phyloP scores from a whole-genome alignment of 2,113 vertebrate species.

The Trichomycterus rosablanca region DNA sequence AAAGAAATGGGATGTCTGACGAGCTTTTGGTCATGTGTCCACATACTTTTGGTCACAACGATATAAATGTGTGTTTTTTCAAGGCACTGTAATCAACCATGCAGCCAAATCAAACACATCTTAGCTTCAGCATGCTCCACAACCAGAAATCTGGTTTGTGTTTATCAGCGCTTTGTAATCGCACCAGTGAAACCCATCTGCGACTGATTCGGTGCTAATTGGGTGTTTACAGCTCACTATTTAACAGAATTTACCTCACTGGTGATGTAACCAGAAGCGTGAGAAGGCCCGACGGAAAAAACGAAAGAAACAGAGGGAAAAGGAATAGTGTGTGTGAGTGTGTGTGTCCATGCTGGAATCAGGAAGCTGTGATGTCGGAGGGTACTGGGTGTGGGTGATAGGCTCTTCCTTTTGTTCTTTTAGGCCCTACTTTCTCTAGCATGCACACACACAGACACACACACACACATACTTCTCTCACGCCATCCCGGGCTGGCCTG shows the following conservation, averaged over 20 bases:
- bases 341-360: constrained; percentile 10
- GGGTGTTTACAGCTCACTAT: neutral
- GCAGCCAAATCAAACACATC: neutral
- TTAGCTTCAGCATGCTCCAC: neutral
- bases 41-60: too few relatives aligned
- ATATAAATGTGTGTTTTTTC: too few relatives aligned
- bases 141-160: too few relatives aligned
- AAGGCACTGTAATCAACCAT: too few relatives aligned
- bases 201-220: neutral
- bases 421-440: constrained; percentile 30
- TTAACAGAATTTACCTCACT: too few relatives aligned
- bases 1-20: too few relatives aligned
- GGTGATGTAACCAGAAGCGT: constrained; percentile 13
- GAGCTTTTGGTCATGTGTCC: too few relatives aligned
- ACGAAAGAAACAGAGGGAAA: neutral
- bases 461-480: constrained; percentile 34
- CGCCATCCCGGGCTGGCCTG: neutral
- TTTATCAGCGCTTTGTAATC: too few relatives aligned
- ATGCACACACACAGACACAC: constrained; percentile 22
- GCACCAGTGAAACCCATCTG: too few relatives aligned
- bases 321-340: neutral
- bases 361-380: constrained; percentile 32
- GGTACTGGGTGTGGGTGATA: constrained; percentile 33
- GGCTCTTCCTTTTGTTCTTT: constrained; percentile 51
- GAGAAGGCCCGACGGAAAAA: constrained; percentile 6